A percentile compares a stretch with the other conserved stretches of the same genome.
Evolutionary conservation across 2,888 invertebrate species (phyloP).

Genomic region (Tryphoninae sp.): DNA sequence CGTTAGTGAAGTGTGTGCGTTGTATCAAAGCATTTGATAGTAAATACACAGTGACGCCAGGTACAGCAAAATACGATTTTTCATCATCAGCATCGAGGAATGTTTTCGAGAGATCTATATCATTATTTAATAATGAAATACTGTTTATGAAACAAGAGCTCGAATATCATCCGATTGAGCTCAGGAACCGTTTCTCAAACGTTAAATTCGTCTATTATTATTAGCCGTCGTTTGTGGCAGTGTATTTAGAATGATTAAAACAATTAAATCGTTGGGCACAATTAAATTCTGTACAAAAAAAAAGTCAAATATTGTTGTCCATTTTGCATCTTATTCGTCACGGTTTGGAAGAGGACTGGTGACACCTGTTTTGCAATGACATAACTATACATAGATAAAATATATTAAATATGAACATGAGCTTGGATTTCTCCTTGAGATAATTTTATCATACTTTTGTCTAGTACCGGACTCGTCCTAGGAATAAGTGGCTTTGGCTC

Average conservation of each 20-base stretch:
- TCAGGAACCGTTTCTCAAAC: background rate
- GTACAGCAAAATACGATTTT: conserved; percentile 18
- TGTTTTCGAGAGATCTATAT: conserved; percentile 52
- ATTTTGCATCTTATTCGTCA: conserved; percentile 19
- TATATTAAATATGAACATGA: conserved; percentile 18
- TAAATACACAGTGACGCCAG: conserved; percentile 35
- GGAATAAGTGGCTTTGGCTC: background rate
- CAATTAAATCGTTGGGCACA: background rate
- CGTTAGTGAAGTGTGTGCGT: conserved; percentile 23
- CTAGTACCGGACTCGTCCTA: background rate
- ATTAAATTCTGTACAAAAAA: conserved; percentile 20
- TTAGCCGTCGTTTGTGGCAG: conserved; percentile 11
- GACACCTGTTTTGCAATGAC: conserved; percentile 41
- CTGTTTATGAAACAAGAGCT: conserved; percentile 8
- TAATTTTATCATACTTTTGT: background rate
- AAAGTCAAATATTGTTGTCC: conserved; percentile 1
- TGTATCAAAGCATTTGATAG: conserved; percentile 12
- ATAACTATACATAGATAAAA: conserved; percentile 1
- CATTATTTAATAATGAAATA: background rate
- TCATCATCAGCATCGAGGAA: conserved; percentile 42
- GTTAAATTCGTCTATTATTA: background rate
- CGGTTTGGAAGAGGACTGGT: conserved; percentile 22
- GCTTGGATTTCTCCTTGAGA: background rate
- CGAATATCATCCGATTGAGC: background rate
- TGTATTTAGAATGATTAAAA: conserved; percentile 27